phyloP scores from a whole-genome alignment of 2,797 vertebrate genomes.

The Gadopsis bispinosus region DNA sequence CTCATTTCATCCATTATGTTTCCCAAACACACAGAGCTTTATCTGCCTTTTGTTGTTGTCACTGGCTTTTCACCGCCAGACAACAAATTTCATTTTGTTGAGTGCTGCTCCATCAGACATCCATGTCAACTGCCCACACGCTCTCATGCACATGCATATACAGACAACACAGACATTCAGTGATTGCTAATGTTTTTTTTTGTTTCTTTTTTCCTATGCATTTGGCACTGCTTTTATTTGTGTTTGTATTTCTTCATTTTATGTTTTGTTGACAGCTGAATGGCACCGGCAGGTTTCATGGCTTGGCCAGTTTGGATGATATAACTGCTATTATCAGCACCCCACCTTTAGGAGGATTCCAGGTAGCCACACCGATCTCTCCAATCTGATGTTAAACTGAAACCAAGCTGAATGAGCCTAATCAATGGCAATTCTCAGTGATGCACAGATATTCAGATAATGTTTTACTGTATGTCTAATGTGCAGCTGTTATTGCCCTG shows the following conservation, averaged over 20 bases:
- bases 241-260: conserved; percentile 71
- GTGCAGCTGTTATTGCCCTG: conserved; percentile 9
- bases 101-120: conserved; percentile 58
- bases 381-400: conserved; percentile 45
- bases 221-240: conserved; percentile 65
- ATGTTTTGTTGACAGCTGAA: conserved; percentile 80
- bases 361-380: conserved; percentile 85
- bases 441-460: conserved; percentile 11
- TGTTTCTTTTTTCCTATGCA: conserved; percentile 26
- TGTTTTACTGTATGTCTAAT: conserved; percentile 7
- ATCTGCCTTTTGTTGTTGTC: conserved; percentile 69
- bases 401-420: conserved; percentile 7
- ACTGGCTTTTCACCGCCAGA: conserved; percentile 70
- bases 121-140: conserved; percentile 7
- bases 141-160: conserved; percentile 23
- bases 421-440: conserved; percentile 2
- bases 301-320: conserved; percentile 88
- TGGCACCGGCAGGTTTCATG: conserved; percentile 85
- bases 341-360: conserved; percentile 89
- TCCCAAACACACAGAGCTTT: conserved; percentile 64
- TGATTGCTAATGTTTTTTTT: conserved; percentile 35
- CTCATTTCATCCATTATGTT: conserved; percentile 71
- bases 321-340: conserved; percentile 88
- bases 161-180: conserved; percentile 10
- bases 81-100: conserved; percentile 67